These are phyloP conservation scores for Bombyx mori DNA, from an alignment of 1,140 invertebrate genomes.

Conservation along the genomic window DNA sequence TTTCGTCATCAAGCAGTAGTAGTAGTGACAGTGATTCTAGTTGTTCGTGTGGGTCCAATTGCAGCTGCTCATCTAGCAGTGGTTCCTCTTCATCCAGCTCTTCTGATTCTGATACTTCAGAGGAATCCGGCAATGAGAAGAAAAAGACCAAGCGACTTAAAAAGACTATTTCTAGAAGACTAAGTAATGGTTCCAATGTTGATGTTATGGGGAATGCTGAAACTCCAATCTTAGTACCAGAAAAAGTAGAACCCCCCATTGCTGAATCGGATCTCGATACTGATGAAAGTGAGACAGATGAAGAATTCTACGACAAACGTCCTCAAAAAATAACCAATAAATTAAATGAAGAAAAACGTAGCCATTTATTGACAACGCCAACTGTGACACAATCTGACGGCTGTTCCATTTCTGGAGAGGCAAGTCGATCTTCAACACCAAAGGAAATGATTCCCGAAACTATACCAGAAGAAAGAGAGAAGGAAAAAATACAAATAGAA, in stretches of 20 bases:
- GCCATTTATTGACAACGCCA: conserved; percentile 75
- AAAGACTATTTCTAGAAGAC: conserved; percentile 48
- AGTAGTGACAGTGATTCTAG: conserved; percentile 83
- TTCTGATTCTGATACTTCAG: conserved; percentile 68
- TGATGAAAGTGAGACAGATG: conserved; percentile 86
- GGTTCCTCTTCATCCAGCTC: conserved; percentile 82
- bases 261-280: conserved; percentile 87
- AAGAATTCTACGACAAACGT: conserved; percentile 88
- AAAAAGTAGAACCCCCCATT: conserved; percentile 71
- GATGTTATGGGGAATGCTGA: conserved; percentile 70
- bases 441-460: conserved; percentile 19
- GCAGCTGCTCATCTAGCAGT: conserved; percentile 81
- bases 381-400: conserved; percentile 74
- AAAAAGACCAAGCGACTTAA: conserved; percentile 46
- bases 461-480: conserved; percentile 49
- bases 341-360: conserved; percentile 79
- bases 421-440: conserved; percentile 74
- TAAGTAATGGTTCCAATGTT: conserved; percentile 66
- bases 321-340: conserved; percentile 81
- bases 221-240: conserved; percentile 54
- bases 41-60: conserved; percentile 85
- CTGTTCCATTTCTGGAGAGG: conserved; percentile 72
- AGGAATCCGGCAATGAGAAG: conserved; percentile 52
- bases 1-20: conserved; percentile 77
- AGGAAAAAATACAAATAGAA: conserved; percentile 20